These are phyloP conservation scores for Sialis fuliginosa DNA, from an alignment of 2,888 invertebrate species.

Conservation along the genomic window DNA sequence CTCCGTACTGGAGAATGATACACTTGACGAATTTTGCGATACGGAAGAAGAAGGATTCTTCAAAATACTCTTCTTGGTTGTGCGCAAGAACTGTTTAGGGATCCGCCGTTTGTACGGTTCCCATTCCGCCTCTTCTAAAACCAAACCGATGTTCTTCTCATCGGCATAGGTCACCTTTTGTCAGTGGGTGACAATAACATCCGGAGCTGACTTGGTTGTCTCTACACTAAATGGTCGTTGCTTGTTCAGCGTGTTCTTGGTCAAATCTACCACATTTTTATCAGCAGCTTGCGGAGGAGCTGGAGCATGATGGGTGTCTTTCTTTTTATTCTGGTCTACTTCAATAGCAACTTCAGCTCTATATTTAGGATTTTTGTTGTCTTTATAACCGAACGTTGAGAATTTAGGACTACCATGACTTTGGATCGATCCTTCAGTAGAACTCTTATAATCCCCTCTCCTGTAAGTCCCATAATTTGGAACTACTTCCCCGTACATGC, in stretches of 20 bases:
- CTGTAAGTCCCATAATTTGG: no score
- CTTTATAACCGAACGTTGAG: conserved; percentile 36
- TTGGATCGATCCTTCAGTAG: conserved; percentile 19
- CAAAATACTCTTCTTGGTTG: conserved; percentile 23
- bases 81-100: conserved; percentile 26
- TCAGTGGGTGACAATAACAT: conserved; percentile 76
- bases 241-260: not conserved
- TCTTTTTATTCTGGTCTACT: conserved; percentile 21
- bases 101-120: conserved; percentile 37
- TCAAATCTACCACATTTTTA: not conserved
- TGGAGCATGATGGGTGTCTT: not conserved
- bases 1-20: conserved; percentile 22
- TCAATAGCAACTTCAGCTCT: conserved; percentile 43
- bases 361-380: conserved; percentile 25
- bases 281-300: not conserved
- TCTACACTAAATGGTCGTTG: conserved; percentile 60
- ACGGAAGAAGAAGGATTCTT: conserved; percentile 24
- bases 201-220: conserved; percentile 77
- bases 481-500: conserved; percentile 10
- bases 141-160: not conserved
- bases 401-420: conserved; percentile 22
- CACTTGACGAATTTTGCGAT: conserved; percentile 26
- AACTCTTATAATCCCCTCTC: conserved; percentile 2
- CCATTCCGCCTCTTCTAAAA: conserved; percentile 43
- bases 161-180: conserved; percentile 23